Base-by-base conservation (phyloP, 2,797 vertebrate species). In the Myripristis murdjan region DNA sequence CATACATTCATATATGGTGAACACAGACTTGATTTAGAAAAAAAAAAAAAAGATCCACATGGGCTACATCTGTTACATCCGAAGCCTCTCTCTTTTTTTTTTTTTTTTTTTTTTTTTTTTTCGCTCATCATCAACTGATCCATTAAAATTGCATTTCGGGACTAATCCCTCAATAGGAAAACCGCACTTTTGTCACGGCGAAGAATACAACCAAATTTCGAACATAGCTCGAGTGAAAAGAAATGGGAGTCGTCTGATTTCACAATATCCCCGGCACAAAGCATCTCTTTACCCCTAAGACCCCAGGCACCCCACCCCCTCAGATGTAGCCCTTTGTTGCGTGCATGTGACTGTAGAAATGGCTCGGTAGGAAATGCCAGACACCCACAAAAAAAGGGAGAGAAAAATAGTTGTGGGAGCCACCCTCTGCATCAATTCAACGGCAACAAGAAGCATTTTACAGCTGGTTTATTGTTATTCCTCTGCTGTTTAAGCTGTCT, bases 401-500 rank as follows among this genome's bases (percentile, higher is more conserved):
- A 85, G 80, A 80, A 64, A 90, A 91, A 90, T 87, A 87, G 83
- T 87, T 90, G 82, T 88, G 89, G 85, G 86, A 90, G 90, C 86
- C 86, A 89, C 84, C 77, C 85, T 90, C 75, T 78, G 85, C 86
- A 88, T 90, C 87, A 91, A 93, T 97, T 96, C 95, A 95, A 95
- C 95, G 94, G 94, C 95, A 95, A 94, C 89, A 90, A 92, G 93
- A 92, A 95, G 89, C 93, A 91, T 96, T 96, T 96, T 94, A 95
- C 95, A 96, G 95, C 94, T 95, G 95, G 79, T 95, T 95, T 94
- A 94, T 96, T 94, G 93, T 96, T 95, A 93, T 95, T 95, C 92
- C 93, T 93, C 91, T 85, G 90, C 94, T 94, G 94, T 94, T 95
- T 92, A 95, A 95, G 95, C 94, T 91, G 96, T 95, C 95, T 96